A percentile compares a stretch with the other conserved stretches of the same genome.
phyloP scores from a whole-genome alignment of 2,797 vertebrate species.

The Pogonophryne albipinna region DNA sequence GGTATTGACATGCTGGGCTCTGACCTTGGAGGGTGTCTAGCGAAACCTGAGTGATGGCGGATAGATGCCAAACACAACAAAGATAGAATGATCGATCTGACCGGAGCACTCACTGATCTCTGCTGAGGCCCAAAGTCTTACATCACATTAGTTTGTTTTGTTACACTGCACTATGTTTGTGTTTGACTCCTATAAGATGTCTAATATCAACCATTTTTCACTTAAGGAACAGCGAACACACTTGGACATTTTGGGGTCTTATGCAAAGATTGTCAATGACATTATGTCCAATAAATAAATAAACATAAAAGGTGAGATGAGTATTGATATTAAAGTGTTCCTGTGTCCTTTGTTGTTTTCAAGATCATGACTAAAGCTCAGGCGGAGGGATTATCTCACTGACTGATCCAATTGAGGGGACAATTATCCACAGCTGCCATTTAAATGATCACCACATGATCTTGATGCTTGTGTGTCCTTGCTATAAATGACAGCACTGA shows the following conservation, averaged over 20 bases:
- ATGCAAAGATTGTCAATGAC: not conserved
- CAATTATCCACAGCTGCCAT: slow-evolving; percentile 3
- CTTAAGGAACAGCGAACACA: not conserved
- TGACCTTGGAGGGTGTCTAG: slow-evolving; percentile 69
- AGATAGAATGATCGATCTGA: slow-evolving; percentile 55
- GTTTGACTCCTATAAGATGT: not conserved
- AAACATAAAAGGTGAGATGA: not conserved
- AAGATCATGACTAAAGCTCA: slow-evolving; percentile 3
- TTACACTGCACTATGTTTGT: not conserved
- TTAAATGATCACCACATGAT: slow-evolving; percentile 2
- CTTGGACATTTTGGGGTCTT: not conserved
- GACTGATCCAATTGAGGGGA: slow-evolving; percentile 17
- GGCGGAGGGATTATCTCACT: slow-evolving; percentile 7
- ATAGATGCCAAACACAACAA: slow-evolving; percentile 59
- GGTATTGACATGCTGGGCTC: slow-evolving; percentile 48
- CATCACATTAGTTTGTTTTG: not conserved
- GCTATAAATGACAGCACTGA: slow-evolving; percentile 39
- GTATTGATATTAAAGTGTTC: not conserved
- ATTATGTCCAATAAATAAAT: slow-evolving; percentile 1
- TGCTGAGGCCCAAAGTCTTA: not conserved
- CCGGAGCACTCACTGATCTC: slow-evolving; percentile 25
- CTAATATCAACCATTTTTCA: not conserved
- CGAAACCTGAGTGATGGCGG: slow-evolving; percentile 64
- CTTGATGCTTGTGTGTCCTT: not conserved
- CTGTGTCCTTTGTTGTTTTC: slow-evolving; percentile 7